Percentiles rank a stretch among this genome's conserved stretches.
phyloP scores from a whole-genome alignment of 1,140 invertebrate genomes.

The Drosophila tani region DNA sequence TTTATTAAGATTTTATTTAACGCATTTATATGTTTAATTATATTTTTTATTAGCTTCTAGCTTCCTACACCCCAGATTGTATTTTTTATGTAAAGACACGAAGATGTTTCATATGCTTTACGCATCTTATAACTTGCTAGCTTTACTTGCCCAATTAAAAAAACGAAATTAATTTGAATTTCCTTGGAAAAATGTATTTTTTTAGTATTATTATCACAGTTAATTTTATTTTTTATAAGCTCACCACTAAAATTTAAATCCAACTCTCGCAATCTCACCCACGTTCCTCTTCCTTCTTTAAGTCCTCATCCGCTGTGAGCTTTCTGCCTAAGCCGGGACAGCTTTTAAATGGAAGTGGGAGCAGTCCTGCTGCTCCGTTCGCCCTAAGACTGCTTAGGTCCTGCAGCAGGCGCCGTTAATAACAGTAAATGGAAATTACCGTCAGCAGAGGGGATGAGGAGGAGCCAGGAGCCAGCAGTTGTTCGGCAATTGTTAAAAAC shows the following conservation, averaged over 20 bases:
- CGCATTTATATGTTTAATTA: too few relatives aligned
- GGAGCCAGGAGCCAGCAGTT: neutral
- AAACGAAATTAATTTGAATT: too few relatives aligned
- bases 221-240: neutral
- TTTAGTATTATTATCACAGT: too few relatives aligned
- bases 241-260: neutral
- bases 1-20: too few relatives aligned
- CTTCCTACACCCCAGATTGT: too few relatives aligned
- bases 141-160: too few relatives aligned
- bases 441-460: neutral
- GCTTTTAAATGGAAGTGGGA: conserved; percentile 16
- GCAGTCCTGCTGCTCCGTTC: neutral
- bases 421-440: conserved; percentile 63
- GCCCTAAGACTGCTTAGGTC: conserved; percentile 20
- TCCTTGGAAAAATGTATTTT: too few relatives aligned
- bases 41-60: too few relatives aligned
- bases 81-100: too few relatives aligned
- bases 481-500: conserved; percentile 61
- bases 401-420: conserved; percentile 41
- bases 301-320: conserved; percentile 10
- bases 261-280: neutral
- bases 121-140: too few relatives aligned
- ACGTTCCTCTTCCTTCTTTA: neutral
- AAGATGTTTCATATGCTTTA: too few relatives aligned
- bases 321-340: conserved; percentile 27